Conservation (phyloP, 2,797 vertebrate genomes). For the Hafferia zeledoni region DNA sequence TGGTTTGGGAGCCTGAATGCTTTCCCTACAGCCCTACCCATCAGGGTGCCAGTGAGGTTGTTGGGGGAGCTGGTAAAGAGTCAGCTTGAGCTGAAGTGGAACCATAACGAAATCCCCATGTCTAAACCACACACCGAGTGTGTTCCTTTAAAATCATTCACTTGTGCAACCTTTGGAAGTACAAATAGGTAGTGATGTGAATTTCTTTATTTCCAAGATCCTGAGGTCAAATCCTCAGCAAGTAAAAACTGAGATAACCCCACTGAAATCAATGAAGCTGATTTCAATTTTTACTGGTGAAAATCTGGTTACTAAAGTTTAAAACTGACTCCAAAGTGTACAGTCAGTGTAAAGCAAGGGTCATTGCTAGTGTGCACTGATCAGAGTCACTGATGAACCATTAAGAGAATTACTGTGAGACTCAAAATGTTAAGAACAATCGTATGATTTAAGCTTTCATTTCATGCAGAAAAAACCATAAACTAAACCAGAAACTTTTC, state of each 20-base stretch:
- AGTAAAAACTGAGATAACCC: not conserved
- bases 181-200: not conserved
- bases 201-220: not conserved
- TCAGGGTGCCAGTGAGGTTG: not conserved
- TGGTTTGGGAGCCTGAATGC: not conserved
- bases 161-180: not conserved
- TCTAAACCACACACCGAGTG: fast-evolving
- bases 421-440: not conserved
- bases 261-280: not conserved
- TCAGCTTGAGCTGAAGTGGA: not conserved
- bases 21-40: not conserved
- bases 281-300: not conserved
- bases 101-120: not conserved
- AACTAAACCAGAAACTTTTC: not conserved
- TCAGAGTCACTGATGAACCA: not conserved
- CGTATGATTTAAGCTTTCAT: not conserved
- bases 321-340: not conserved
- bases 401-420: not conserved
- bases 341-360: not conserved
- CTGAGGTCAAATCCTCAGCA: not conserved
- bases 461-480: not conserved
- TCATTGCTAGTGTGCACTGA: not conserved
- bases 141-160: not conserved
- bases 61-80: not conserved
- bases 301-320: not conserved